phyloP scores from a whole-genome alignment of 1,140 invertebrate genomes.

The Chrysoperla carnea region DNA sequence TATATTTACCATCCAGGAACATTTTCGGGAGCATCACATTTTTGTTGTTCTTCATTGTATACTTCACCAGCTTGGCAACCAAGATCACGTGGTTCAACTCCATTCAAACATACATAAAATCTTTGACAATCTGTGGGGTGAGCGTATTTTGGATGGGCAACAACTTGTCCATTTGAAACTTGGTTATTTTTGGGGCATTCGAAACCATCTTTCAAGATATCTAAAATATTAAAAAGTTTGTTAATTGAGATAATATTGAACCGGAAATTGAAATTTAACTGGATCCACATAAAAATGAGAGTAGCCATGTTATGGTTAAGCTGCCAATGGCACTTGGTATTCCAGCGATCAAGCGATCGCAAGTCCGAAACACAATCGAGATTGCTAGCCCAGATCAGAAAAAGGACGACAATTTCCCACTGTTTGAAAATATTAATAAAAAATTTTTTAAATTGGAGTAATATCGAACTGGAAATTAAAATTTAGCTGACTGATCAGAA shows the following conservation, averaged over 20 bases:
- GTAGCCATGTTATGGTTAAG: too few species aligned
- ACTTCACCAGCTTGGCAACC: constrained; percentile 72
- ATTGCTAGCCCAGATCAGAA: too few species aligned
- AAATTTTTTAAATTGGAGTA: too few species aligned
- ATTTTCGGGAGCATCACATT: constrained; percentile 72
- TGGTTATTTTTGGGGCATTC: constrained; percentile 54
- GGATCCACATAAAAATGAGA: too few species aligned
- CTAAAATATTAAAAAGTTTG: constrained; percentile 18
- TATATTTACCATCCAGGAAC: constrained; percentile 63
- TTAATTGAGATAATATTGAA: background rate
- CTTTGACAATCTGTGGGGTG: constrained; percentile 76
- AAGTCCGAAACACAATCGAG: too few species aligned
- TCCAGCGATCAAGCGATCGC: too few species aligned
- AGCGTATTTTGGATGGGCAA: constrained; percentile 73
- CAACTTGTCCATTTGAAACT: constrained; percentile 47
- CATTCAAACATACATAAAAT: constrained; percentile 78
- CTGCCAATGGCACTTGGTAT: too few species aligned
- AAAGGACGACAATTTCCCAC: too few species aligned
- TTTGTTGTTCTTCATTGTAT: constrained; percentile 65
- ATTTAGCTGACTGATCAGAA: too few species aligned
- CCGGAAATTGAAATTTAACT: too few species aligned
- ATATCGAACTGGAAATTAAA: too few species aligned
- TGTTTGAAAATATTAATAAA: too few species aligned
- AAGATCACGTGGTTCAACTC: constrained; percentile 65
- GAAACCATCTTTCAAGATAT: constrained; percentile 63